A percentile compares a stretch with the other conserved stretches of the same genome.
Conservation (phyloP, 2,797 vertebrate genomes). For the Chelmon rostratus region DNA sequence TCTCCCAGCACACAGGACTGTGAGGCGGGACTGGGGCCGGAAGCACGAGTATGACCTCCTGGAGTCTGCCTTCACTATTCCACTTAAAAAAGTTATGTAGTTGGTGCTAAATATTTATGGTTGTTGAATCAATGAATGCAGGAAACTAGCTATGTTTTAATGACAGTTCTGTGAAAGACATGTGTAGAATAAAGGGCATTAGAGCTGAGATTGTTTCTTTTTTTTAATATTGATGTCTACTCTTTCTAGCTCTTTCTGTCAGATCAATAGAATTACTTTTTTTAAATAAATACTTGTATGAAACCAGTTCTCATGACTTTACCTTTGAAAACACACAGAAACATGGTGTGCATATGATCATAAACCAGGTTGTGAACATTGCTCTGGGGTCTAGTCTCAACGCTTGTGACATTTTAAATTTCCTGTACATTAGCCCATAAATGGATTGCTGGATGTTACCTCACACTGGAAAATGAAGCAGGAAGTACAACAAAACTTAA, state of each 20-base stretch:
- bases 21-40: constrained; percentile 60
- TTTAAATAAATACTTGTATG: constrained; percentile 24
- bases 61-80: background rate
- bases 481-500: background rate
- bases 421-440: background rate
- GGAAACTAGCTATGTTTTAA: background rate
- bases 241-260: constrained; percentile 15
- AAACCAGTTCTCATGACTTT: background rate
- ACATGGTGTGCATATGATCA: background rate
- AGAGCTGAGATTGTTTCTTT: background rate
- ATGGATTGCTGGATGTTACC: background rate
- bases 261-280: background rate
- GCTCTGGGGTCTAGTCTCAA: background rate
- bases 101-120: constrained; percentile 11
- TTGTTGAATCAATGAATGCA: background rate
- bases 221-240: constrained; percentile 22
- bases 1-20: constrained; percentile 57
- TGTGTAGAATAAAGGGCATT: background rate
- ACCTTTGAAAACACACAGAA: background rate
- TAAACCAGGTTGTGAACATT: background rate
- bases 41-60: constrained; percentile 56
- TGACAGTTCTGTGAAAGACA: background rate
- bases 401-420: background rate
- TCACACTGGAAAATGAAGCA: background rate
- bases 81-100: background rate